These are phyloP conservation scores for Troglohyphantes excavatus DNA, from an alignment of 2,888 invertebrate genomes.

Conservation along the genomic window DNA sequence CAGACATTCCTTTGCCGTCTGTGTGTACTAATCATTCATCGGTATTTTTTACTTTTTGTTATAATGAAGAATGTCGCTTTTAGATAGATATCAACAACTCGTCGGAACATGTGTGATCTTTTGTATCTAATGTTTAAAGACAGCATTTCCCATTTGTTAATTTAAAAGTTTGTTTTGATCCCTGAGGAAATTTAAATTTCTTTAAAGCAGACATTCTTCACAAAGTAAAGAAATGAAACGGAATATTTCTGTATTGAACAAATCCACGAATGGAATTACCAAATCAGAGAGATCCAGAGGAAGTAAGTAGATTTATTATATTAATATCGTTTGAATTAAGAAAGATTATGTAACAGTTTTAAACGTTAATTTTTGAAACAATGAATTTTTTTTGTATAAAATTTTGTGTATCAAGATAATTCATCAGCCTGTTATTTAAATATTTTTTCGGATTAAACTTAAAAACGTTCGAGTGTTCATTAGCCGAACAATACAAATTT, in stretches of 20 bases:
- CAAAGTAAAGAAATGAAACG: constrained; percentile 76
- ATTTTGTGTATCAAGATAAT: no score
- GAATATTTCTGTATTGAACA: constrained; percentile 39
- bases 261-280: constrained; percentile 75
- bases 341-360: background rate
- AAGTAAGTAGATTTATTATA: constrained; percentile 46
- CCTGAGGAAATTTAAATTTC: constrained; percentile 38
- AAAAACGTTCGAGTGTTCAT: no score
- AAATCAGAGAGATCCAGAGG: constrained; percentile 77
- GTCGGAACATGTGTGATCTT: background rate
- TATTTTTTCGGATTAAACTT: no score
- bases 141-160: constrained; percentile 11
- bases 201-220: constrained; percentile 51
- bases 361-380: background rate
- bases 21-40: constrained; percentile 59
- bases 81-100: background rate
- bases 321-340: background rate
- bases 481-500: no score
- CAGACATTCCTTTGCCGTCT: constrained; percentile 75
- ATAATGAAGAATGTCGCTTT: constrained; percentile 33
- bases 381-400: no score
- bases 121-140: background rate
- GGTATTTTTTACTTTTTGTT: constrained; percentile 59
- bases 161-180: constrained; percentile 23
- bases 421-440: no score